Percentiles rank a stretch among this genome's conserved stretches.
These are phyloP conservation scores for Paedocypris micromegethes DNA, from an alignment of 2,797 vertebrate genomes.

Conservation along the genomic window DNA sequence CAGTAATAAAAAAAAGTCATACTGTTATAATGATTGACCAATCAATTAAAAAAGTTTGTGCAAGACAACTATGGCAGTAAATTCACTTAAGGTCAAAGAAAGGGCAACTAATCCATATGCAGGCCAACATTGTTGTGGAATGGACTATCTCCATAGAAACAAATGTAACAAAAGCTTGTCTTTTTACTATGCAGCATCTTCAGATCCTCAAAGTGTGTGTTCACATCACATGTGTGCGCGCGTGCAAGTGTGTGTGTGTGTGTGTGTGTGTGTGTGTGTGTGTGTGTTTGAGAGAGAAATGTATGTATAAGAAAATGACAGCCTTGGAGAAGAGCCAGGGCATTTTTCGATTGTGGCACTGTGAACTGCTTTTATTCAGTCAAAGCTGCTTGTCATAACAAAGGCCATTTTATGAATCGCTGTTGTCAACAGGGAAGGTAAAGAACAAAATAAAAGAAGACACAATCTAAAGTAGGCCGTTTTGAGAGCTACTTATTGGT, in stretches of 20 bases:
- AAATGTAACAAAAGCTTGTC: background rate
- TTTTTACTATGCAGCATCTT: conserved; percentile 16
- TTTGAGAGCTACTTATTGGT: too few species aligned
- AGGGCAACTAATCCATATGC: conserved; percentile 17
- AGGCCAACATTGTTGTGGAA: background rate
- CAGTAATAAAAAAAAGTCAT: too few species aligned
- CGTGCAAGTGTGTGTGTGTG: background rate
- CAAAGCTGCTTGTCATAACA: conserved; percentile 12
- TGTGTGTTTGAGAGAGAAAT: conserved; percentile 4
- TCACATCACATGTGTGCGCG: background rate
- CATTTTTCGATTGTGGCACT: background rate
- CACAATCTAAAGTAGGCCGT: too few species aligned
- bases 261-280: conserved; percentile 11
- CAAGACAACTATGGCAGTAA: background rate
- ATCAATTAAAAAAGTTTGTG: background rate
- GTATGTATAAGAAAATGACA: background rate
- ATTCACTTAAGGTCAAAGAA: conserved; percentile 4
- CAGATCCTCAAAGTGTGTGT: conserved; percentile 5
- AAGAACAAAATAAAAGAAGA: too few species aligned
- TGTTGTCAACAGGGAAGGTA: background rate
- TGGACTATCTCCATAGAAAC: conserved; percentile 27
- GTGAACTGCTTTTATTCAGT: conserved; percentile 8
- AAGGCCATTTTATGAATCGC: conserved; percentile 5
- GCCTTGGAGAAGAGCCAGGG: background rate
- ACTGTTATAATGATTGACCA: too few species aligned